Evolutionary conservation across 2,113 vertebrate species (phyloP), one percentile per base, ranked within the genome.

Genomic region (Tursiops truncatus): DNA sequence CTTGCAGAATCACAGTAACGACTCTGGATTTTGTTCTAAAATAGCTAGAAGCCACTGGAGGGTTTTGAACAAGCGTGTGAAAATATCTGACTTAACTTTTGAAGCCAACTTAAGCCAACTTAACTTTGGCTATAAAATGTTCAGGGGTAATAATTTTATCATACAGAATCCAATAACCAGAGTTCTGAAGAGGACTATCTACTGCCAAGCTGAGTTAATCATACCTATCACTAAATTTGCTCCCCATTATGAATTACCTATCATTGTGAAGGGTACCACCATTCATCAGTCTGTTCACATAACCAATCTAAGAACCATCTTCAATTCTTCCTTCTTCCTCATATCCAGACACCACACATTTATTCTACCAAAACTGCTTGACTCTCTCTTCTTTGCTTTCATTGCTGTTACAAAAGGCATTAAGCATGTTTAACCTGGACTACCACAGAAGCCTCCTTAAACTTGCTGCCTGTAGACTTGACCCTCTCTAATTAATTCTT

Each of bases 381-480:
- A 86, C 23, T 92, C 20, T 82, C 58, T 80, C 70, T 20, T 67
- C 25, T 70, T 63, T 86, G 38, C 41, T 97, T 92, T 73, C n/a
- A 44, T 50, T 86, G 50, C 77, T 95, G 53, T 91, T 92, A 50
- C 1, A 85, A 68, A 38, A 88, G 8, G 36, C 10, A 91, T 36
- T 36, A 91, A 93, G 50, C 21, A 56, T 44, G 11, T 70, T 91
- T 89, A 95, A 83, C 17, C 7, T 70, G n/a, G 18, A 63, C 50
- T 84, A 53, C 70, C 80, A 84, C 23, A 94, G 91, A 90, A 95
- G 38, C 41, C 47, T 85, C 79, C 58, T 85, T 89, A 95, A 85
- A 89, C 23, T 58, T 96, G 71, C 28, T 92, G 44, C 38, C 31
- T 89, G 1, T 25, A 89, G n/a, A 82, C 44, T 3, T 63, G 44